Evolutionary conservation across 2,888 invertebrate genomes (phyloP), one percentile per base, ranked within the genome.

Genomic region (Tiphia femorata): DNA sequence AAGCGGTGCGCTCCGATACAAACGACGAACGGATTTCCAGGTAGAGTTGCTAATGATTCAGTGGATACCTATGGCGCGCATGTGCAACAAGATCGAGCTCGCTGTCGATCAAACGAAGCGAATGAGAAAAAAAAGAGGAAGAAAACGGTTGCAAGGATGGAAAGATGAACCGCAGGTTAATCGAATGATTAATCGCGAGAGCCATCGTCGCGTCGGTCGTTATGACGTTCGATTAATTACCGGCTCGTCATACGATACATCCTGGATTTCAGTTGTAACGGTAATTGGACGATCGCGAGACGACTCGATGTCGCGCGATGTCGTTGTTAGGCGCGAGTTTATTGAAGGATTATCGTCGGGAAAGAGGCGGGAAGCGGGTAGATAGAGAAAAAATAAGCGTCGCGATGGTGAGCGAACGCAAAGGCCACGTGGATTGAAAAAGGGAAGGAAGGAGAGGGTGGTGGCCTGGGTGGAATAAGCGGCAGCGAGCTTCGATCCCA

Each of bases 1-100:
- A n/a, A n/a, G n/a, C n/a, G n/a, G 40, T 20, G 21, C 21, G 5
- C 20, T 3, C 37, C 40, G 21, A 14, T 7, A 40, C 21, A 20
- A 40, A n/a, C 40, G 33, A 14, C n/a, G 20, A 44, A 46, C 69
- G 75, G 66, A 67, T 75, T 62, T 76, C 69, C 70, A 70, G 73
- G 63, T 70, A 62, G 57, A 62, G 63, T 58, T 57, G 57, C 67
- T 72, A 59, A 67, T 49, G 58, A 58, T 70, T 67, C 56, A 52
- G n/a, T n/a, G n/a, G n/a, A 56, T 60, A 64, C 50, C 56, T 58
- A 62, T 55, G 58, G 41, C 62, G 70, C 70, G 70, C 69, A 69
- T 70, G 72, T 62, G 67, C 70, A 56, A 70, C 56, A 46, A 55
- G 70, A 70, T 70, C 70, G 70, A 67, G 66, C 67, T 70, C 69